phyloP scores from a whole-genome alignment of 2,797 vertebrate genomes.

The Pantherophis alleghaniensis region DNA sequence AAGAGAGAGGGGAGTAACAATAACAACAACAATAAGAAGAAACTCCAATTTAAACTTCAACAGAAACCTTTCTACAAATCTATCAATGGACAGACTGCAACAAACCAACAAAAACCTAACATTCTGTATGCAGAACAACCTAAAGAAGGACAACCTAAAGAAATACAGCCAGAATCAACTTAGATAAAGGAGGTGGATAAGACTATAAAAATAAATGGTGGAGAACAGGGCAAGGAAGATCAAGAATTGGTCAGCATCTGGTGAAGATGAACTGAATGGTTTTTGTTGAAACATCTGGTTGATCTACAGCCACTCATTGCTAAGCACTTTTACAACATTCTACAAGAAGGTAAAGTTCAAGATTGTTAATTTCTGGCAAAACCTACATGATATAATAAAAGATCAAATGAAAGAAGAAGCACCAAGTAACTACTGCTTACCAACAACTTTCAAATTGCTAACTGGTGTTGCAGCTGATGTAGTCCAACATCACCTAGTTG shows the following conservation, averaged over 20 bases:
- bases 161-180: background rate
- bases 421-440: background rate
- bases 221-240: background rate
- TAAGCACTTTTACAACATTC: background rate
- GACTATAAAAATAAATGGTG: background rate
- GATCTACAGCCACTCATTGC: background rate
- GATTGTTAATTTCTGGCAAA: background rate
- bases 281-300: background rate
- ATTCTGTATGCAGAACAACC: background rate
- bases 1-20: background rate
- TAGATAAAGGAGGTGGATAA: background rate
- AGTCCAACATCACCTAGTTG: background rate
- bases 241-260: background rate
- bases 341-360: background rate
- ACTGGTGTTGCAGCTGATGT: background rate
- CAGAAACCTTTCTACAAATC: background rate
- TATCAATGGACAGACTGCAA: background rate
- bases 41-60: background rate
- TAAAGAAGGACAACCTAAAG: background rate
- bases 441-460: background rate
- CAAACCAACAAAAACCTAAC: background rate
- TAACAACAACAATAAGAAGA: background rate
- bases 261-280: background rate
- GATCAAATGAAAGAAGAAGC: background rate
- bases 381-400: background rate